These are phyloP conservation scores for Nerophis ophidion DNA, from an alignment of 2,113 vertebrate species.

Conservation along the genomic window DNA sequence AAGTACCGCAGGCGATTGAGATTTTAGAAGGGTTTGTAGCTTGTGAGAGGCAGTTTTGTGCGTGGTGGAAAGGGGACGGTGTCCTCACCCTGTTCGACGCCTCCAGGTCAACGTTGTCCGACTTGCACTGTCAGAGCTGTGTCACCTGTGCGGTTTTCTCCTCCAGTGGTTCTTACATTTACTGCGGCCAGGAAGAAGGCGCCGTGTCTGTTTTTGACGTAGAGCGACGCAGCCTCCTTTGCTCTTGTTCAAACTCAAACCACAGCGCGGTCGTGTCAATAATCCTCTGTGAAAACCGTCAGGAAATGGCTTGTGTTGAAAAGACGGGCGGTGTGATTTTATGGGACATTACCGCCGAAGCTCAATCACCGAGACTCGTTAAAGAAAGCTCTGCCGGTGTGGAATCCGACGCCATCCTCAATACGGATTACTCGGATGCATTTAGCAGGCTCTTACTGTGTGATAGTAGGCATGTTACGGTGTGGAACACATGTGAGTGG, in stretches of 20 bases:
- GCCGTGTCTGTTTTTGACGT: slow-evolving; percentile 62
- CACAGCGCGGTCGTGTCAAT: slow-evolving; percentile 40
- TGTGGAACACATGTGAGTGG: slow-evolving; percentile 64
- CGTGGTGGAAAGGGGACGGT: slow-evolving; percentile 59
- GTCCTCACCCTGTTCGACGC: slow-evolving; percentile 54
- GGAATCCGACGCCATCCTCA: slow-evolving; percentile 40
- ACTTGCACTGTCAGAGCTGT: slow-evolving; percentile 53
- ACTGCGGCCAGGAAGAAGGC: slow-evolving; percentile 67
- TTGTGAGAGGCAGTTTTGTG: slow-evolving; percentile 35
- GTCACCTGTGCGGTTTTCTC: slow-evolving; percentile 63
- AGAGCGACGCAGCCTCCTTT: slow-evolving; percentile 26
- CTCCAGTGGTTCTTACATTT: slow-evolving; percentile 37
- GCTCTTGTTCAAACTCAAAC: slow-evolving; percentile 44
- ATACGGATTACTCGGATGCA: slow-evolving; percentile 50
- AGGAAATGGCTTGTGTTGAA: slow-evolving; percentile 62
- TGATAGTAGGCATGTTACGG: slow-evolving; percentile 51
- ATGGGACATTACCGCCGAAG: slow-evolving; percentile 58
- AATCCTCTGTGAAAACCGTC: slow-evolving; percentile 37
- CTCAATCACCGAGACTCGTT: slow-evolving; percentile 44
- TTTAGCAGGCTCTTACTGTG: slow-evolving; percentile 63
- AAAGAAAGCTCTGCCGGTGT: slow-evolving; percentile 34
- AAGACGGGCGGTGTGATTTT: slow-evolving; percentile 57
- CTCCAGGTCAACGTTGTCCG: slow-evolving; percentile 19
- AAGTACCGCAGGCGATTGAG: slow-evolving; percentile 8
- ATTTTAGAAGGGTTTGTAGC: slow-evolving; percentile 47